Base-by-base conservation (phyloP, 1,140 invertebrate genomes). In the Galleria mellonella region DNA sequence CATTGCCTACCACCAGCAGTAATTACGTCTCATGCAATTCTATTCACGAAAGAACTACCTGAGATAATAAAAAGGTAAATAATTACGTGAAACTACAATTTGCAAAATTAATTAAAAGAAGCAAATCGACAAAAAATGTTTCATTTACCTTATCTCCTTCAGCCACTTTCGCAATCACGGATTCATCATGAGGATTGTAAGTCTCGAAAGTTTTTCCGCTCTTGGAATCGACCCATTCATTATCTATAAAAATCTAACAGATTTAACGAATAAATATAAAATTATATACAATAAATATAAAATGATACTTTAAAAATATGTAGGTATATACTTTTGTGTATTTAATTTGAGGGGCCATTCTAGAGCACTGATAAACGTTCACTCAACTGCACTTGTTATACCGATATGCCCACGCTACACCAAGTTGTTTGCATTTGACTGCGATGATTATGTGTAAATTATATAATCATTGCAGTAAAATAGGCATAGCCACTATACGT, bases 121-220 rank as follows among this genome's bases (percentile, higher is more conserved):
- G n/a, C n/a, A n/a, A n/a, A n/a, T n/a, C n/a, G n/a, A n/a, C n/a
- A n/a, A n/a, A n/a, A n/a, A n/a, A n/a, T n/a, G n/a, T 23, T 23
- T 23, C 6, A 8, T 27, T 37, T 14, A 45, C 39, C 85, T 91
- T 91, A 66, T 89, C 89, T 40, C 90, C 95, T 87, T 95, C 94
- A 32, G 92, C 81, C 13, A 97, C 89, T 57, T 94, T 86, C 28
- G 84, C 78, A 42, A 97, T 95, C 51, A 91, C 90, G 64, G 92
- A 87, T 30, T 89, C 94, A 46, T 88, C 94, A 0, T 89, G 83
- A 35, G 96, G 95, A 78, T 96, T 96, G 31, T 92, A 70, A 0
- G 89, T 89, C 7, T 86, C 55, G 70, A 91, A 92, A 44, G 87
- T 92, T 67, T 91, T 91, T 12, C 87, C 86, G 40, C 87, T 92